Evolutionary conservation across 2,888 invertebrate species (phyloP), one percentile per base, ranked within the genome.

Genomic region (Eremobia ochroleuca): DNA sequence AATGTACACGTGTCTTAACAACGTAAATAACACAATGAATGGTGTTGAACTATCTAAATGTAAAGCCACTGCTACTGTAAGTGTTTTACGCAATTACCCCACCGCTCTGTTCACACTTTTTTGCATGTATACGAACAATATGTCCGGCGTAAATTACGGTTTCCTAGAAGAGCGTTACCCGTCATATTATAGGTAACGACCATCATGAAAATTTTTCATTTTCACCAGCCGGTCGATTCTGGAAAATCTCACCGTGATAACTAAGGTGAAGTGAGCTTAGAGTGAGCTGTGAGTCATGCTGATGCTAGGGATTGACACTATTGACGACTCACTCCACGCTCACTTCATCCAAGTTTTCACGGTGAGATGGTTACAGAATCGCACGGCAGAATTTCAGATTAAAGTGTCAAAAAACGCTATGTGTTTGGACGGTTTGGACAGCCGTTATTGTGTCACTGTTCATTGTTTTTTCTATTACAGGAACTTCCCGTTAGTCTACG

Each of bases 401-500:
- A 55, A 55, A 13, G 4, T n/a, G n/a, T n/a, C 13, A 55, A 55
- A 55, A 55, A 28, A 28, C 15, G 28, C 8, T 58, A 18, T 58
- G 58, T 18, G 28, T 8, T 58, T 58, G 28, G 15, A 28, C 28
- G 3, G 28, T 8, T 58, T 58, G 28, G 15, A 28, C 28, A 8
- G 18, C 8, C 4, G 28, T 58, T 58, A 28, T 18, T 58, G 28
- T 25, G 34, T 13, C 2, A 34, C 21, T 34, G 6, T n/a, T 37
- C 62, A 1, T 49, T 40, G 5, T 65, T 43, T 55, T 40, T 55
- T 64, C 77, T 61, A 28, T 72, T 13, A 9, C n/a, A 84, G 67
- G 64, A 0, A 11, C 25, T 25, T 4, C 11, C 77, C 81, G 0
- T 8, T 75, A 2, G 0, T 81, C 4, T 93, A 94, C 49, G 93